These are phyloP conservation scores for Apamea anceps DNA, from an alignment of 2,888 invertebrate species.

Conservation along the genomic window DNA sequence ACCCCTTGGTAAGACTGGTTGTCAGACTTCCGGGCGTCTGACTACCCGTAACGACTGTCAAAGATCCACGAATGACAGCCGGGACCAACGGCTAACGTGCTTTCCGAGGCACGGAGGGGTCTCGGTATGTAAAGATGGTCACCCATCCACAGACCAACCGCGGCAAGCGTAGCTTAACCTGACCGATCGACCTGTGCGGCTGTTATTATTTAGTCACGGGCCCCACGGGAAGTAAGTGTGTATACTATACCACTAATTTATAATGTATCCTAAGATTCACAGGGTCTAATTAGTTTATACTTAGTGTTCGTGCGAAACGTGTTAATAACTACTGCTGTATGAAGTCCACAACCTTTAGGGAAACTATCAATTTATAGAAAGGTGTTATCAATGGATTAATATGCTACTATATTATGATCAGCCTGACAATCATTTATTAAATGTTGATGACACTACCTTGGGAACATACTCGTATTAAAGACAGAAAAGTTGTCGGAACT, in stretches of 20 bases:
- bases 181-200: too few relatives aligned
- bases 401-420: not conserved
- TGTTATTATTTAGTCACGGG: too few relatives aligned
- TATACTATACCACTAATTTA: not conserved
- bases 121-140: too few relatives aligned
- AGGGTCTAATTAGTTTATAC: not conserved
- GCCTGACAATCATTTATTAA: not conserved
- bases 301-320: conserved; percentile 14
- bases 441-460: not conserved
- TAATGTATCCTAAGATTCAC: not conserved
- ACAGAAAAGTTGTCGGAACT: not conserved
- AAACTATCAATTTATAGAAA: conserved; percentile 29
- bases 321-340: not conserved
- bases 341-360: conserved; percentile 18
- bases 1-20: too few relatives aligned
- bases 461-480: not conserved
- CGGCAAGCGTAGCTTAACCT: too few relatives aligned
- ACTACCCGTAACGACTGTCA: too few relatives aligned
- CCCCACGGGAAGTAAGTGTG: too few relatives aligned
- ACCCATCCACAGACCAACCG: too few relatives aligned
- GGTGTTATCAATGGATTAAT: conserved; percentile 1
- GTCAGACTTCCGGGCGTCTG: too few relatives aligned
- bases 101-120: too few relatives aligned
- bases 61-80: too few relatives aligned
- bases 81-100: too few relatives aligned